Evolutionary conservation across 2,888 invertebrate genomes (phyloP).

Genomic region (Lithophane ornitopus): DNA sequence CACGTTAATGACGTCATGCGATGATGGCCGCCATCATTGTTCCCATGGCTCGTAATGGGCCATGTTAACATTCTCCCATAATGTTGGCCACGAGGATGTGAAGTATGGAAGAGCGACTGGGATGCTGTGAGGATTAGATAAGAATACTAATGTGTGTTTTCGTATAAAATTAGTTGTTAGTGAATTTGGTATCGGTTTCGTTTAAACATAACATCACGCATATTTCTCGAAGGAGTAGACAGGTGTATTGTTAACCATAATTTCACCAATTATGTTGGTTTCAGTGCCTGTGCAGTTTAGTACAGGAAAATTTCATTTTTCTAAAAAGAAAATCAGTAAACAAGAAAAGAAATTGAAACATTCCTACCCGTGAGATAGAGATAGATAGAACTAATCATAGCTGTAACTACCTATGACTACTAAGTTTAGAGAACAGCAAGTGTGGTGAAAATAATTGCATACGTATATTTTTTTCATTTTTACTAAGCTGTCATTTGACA

Average conservation of each 20-base stretch:
- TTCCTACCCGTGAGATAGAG: background rate
- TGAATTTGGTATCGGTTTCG: background rate
- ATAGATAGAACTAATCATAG: background rate
- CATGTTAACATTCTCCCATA: slow-evolving; percentile 67
- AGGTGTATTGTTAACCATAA: background rate
- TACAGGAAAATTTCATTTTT: background rate
- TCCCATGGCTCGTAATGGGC: slow-evolving; percentile 68
- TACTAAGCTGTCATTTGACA: too few relatives aligned
- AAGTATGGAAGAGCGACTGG: slow-evolving; percentile 52
- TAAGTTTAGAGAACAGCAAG: background rate
- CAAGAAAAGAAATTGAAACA: background rate
- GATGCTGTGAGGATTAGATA: slow-evolving; percentile 45
- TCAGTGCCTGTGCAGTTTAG: background rate
- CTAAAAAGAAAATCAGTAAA: background rate
- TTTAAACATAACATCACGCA: background rate
- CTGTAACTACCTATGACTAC: background rate
- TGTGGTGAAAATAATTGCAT: background rate
- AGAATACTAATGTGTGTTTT: slow-evolving; percentile 2
- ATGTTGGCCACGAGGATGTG: slow-evolving; percentile 63
- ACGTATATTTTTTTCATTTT: too few relatives aligned
- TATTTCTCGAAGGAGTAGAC: background rate
- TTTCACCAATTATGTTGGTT: background rate
- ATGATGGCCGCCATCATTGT: slow-evolving; percentile 65
- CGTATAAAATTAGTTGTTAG: background rate
- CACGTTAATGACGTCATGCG: slow-evolving; percentile 63